Percentiles rank a stretch among this genome's conserved stretches.
phyloP scores from a whole-genome alignment of 1,140 invertebrate genomes.

The Globodera rostochiensis region DNA sequence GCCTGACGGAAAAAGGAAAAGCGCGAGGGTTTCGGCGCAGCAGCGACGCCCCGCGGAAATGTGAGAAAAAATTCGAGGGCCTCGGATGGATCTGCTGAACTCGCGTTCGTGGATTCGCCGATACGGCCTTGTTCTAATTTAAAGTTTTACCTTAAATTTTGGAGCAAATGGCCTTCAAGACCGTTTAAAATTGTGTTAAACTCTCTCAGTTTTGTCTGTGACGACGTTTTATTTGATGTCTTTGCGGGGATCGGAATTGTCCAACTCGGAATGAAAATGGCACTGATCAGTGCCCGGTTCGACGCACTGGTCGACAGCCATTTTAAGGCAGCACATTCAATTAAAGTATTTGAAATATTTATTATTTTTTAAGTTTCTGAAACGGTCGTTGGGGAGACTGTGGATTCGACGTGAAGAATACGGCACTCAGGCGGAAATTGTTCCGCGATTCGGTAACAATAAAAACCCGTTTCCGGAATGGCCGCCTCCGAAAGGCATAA shows the following conservation, averaged over 20 bases:
- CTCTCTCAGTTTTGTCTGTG: background rate
- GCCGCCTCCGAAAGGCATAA: background rate
- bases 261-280: background rate
- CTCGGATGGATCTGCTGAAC: too few species aligned
- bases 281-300: background rate
- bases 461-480: background rate
- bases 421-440: background rate
- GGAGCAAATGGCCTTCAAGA: too few species aligned
- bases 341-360: too few species aligned
- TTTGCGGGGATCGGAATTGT: background rate
- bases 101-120: too few species aligned
- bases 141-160: too few species aligned
- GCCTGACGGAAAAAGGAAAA: background rate
- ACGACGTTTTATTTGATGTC: background rate
- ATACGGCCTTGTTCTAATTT: too few species aligned
- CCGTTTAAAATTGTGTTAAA: too few species aligned
- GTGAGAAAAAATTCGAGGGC: background rate
- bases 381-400: background rate
- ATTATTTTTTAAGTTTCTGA: background rate
- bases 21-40: background rate
- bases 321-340: background rate
- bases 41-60: background rate
- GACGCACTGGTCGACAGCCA: background rate
- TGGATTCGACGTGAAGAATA: background rate
- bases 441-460: background rate